phyloP scores from a whole-genome alignment of 1,140 invertebrate species.

The Trachymyrmex cornetzi region DNA sequence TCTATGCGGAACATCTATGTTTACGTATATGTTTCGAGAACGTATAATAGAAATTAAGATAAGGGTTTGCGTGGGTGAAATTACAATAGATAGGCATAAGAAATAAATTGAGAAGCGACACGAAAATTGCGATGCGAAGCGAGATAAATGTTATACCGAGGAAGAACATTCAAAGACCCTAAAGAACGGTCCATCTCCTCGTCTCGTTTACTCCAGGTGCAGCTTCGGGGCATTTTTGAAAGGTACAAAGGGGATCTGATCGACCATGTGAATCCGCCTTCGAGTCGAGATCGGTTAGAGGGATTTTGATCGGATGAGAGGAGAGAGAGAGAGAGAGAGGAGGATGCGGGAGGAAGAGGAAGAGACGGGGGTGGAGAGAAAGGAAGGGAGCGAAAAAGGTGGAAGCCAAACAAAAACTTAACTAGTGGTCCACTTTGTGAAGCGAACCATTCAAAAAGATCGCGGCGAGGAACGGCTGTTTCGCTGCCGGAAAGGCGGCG shows the following conservation, averaged over 20 bases:
- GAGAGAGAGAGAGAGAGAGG: conserved; percentile 24
- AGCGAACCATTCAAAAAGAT: conserved; percentile 73
- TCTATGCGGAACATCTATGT: background rate
- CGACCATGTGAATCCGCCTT: conserved; percentile 40
- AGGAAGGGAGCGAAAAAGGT: conserved; percentile 53
- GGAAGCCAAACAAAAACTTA: conserved; percentile 75
- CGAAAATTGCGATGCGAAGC: conserved; percentile 13
- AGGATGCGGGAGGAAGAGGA: background rate
- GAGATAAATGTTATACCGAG: conserved; percentile 13
- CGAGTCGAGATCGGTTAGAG: conserved; percentile 69
- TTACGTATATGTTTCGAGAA: background rate
- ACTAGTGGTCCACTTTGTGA: conserved; percentile 73
- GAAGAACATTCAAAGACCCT: background rate
- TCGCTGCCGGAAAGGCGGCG: conserved; percentile 66
- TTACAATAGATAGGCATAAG: background rate
- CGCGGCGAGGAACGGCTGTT: conserved; percentile 59
- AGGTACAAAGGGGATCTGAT: conserved; percentile 63
- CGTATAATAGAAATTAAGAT: conserved; percentile 12
- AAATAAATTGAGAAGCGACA: conserved; percentile 11
- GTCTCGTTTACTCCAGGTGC: conserved; percentile 29
- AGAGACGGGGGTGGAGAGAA: background rate
- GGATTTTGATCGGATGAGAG: conserved; percentile 68
- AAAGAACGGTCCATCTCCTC: background rate
- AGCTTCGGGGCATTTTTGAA: conserved; percentile 30
- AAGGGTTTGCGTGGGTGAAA: background rate